A percentile compares a stretch with the other conserved stretches of the same genome.
Conservation (phyloP, 2,888 invertebrate genomes). For the Chirona hameri region DNA sequence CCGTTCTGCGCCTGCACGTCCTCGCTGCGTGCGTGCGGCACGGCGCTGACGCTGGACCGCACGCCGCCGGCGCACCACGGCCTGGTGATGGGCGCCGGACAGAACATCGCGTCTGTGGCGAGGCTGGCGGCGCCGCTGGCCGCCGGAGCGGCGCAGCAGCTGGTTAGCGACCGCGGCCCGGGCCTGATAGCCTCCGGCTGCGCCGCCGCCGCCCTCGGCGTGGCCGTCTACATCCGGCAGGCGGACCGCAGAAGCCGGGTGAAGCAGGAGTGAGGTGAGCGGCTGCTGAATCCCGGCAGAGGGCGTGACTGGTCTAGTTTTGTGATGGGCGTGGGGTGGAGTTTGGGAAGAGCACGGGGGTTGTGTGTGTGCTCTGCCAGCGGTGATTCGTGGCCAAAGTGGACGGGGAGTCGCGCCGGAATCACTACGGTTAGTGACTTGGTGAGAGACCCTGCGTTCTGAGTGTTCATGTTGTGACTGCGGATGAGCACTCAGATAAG, state of each 20-base stretch:
- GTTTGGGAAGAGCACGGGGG: no score
- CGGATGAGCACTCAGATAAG: no score
- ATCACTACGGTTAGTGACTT: no score
- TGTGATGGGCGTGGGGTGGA: no score
- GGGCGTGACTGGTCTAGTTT: no score
- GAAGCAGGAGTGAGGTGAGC: no score
- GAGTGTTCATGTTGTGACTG: no score
- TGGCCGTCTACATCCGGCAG: constrained; percentile 54
- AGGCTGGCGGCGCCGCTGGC: constrained; percentile 46
- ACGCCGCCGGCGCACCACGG: constrained; percentile 42
- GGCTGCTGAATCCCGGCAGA: no score
- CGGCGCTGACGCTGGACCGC: constrained; percentile 44
- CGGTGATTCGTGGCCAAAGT: no score
- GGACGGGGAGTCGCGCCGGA: no score
- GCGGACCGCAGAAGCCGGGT: constrained; percentile 60
- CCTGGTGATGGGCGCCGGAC: constrained; percentile 46
- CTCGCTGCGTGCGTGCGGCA: constrained; percentile 44
- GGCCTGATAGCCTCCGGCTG: constrained; percentile 75
- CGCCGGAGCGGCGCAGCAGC: constrained; percentile 46
- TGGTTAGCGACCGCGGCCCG: constrained; percentile 84
- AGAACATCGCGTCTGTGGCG: constrained; percentile 46
- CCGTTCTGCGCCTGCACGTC: constrained; percentile 45
- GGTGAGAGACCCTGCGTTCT: no score
- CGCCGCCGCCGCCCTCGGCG: constrained; percentile 91
- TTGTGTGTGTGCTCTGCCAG: no score